A percentile compares a stretch with the other conserved stretches of the same genome.
Conservation (phyloP, 2,888 invertebrate genomes). For the Ochropleura plecta region DNA sequence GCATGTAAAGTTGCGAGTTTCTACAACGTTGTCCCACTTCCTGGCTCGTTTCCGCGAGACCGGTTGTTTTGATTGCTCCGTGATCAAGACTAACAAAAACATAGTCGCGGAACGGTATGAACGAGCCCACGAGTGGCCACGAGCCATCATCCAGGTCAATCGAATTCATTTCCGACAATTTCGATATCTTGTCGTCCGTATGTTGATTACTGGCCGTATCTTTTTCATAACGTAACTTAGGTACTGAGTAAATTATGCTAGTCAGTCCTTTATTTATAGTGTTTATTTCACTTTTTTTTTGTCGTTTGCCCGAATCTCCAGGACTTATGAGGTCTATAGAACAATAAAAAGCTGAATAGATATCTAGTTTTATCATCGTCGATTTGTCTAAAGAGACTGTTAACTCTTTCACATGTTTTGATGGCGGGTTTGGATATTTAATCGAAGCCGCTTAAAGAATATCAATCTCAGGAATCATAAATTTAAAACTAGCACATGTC, state of each 20-base stretch:
- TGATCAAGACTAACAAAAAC: conserved; percentile 76
- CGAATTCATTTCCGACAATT: conserved; percentile 76
- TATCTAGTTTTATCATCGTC: conserved; percentile 1
- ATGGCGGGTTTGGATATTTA: conserved; percentile 11
- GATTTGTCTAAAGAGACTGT: conserved; percentile 7
- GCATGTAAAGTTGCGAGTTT: conserved; percentile 81
- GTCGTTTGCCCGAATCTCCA: not conserved
- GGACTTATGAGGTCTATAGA: not conserved
- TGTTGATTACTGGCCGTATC: conserved; percentile 21
- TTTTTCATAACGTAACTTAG: conserved; percentile 19
- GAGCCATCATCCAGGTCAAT: conserved; percentile 80
- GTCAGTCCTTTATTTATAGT: not conserved
- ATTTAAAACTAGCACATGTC: conserved; percentile 1
- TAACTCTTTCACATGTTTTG: conserved; percentile 51
- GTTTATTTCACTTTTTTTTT: not conserved
- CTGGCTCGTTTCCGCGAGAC: conserved; percentile 77
- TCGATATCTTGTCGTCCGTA: conserved; percentile 55
- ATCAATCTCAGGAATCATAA: conserved; percentile 21
- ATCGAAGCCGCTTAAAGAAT: conserved; percentile 6
- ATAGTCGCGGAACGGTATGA: conserved; percentile 76
- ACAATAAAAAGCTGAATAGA: not conserved
- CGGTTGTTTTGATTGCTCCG: conserved; percentile 81
- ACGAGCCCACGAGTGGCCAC: conserved; percentile 62
- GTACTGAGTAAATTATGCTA: not conserved
- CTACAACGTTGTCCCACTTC: conserved; percentile 83